Conservation (phyloP, 2,888 invertebrate species). For the Calameuta pallipes region DNA sequence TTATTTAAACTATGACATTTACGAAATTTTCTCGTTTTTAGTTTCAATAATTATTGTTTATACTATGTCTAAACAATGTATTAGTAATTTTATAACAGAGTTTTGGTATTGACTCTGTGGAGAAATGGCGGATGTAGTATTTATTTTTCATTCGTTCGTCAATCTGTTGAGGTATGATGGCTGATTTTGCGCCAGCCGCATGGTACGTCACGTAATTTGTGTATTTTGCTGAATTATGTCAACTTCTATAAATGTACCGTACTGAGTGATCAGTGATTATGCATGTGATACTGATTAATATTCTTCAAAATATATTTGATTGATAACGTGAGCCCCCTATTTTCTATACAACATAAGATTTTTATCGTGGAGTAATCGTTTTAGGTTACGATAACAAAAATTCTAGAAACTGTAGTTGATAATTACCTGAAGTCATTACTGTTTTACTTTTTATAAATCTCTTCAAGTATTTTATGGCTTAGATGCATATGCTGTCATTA, state of each 20-base stretch:
- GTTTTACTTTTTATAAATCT: background rate
- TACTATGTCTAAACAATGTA: background rate
- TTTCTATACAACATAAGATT: background rate
- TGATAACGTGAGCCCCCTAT: background rate
- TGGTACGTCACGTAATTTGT: slow-evolving; percentile 43
- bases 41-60: background rate
- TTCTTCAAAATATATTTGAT: background rate
- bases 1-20: background rate
- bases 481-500: background rate
- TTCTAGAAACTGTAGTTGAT: background rate
- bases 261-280: background rate
- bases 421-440: background rate
- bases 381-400: background rate
- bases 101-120: background rate
- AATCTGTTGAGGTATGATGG: background rate
- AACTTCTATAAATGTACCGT: slow-evolving; percentile 3
- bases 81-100: background rate
- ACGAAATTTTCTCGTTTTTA: background rate
- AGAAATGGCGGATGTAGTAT: background rate
- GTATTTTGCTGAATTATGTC: slow-evolving; percentile 19
- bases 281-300: background rate
- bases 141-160: background rate
- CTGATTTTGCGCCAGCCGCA: slow-evolving; percentile 43
- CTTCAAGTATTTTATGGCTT: background rate
- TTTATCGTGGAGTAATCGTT: background rate